Percentiles rank a stretch among this genome's conserved stretches.
Conservation (phyloP, 2,113 vertebrate genomes). For the Tachycineta bicolor region DNA sequence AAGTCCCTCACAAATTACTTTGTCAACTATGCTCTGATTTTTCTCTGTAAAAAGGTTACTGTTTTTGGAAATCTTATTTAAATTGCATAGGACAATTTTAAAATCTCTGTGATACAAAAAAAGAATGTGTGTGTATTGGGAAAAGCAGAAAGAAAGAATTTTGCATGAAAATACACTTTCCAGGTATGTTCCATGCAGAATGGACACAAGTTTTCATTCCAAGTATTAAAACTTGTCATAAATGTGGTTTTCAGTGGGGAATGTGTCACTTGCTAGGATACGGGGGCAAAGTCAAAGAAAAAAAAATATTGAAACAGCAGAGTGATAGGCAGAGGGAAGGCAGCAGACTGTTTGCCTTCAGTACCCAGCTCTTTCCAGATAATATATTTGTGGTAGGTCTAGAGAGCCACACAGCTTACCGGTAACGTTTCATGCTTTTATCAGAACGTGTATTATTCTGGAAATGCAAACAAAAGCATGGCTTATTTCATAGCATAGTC, state of each 20-base stretch:
- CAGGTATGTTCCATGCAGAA: conserved; percentile 44
- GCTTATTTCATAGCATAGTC: neutral
- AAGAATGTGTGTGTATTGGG: neutral
- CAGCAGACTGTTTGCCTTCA: conserved; percentile 55
- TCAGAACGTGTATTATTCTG: neutral
- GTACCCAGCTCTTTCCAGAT: neutral
- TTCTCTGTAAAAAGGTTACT: neutral
- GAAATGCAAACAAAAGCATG: neutral
- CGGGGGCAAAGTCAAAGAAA: conserved; percentile 9
- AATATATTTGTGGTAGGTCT: conserved; percentile 6
- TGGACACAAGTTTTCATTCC: conserved; percentile 62
- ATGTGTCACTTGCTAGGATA: conserved; percentile 33
- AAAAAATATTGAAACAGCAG: conserved; percentile 60
- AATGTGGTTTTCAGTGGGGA: conserved; percentile 55
- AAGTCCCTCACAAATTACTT: neutral
- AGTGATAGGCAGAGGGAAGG: conserved; percentile 68
- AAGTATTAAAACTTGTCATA: conserved; percentile 70
- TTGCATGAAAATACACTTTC: conserved; percentile 52
- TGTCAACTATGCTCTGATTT: conserved; percentile 3
- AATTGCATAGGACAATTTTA: conserved; percentile 55
- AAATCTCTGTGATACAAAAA: neutral
- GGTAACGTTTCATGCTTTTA: neutral
- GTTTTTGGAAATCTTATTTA: conserved; percentile 24
- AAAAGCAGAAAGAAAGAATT: conserved; percentile 19
- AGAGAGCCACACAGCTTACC: neutral